phyloP scores from a whole-genome alignment of 2,797 vertebrate genomes.

The Chelon labrosus region DNA sequence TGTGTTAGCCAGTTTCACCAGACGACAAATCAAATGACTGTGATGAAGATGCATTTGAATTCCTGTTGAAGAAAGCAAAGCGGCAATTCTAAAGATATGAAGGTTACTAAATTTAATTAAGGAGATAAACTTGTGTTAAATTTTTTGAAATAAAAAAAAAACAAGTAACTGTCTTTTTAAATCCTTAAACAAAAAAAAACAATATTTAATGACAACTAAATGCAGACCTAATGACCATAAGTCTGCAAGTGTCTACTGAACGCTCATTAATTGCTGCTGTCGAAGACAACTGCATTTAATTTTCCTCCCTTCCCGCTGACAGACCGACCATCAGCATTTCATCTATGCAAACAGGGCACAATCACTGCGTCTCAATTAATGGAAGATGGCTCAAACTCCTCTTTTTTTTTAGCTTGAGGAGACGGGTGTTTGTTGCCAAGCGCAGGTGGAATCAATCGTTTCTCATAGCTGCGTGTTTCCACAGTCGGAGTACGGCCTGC shows the following conservation, averaged over 20 bases:
- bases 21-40: background rate
- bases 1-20: background rate
- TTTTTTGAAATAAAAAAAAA: too few species aligned
- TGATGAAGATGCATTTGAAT: background rate
- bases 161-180: too few species aligned
- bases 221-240: too few species aligned
- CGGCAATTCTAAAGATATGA: too few species aligned
- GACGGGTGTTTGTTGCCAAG: conserved; percentile 27
- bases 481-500: conserved; percentile 13
- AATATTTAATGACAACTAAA: too few species aligned
- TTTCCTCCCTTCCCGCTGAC: background rate
- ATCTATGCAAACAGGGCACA: conserved; percentile 4
- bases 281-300: background rate
- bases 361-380: background rate
- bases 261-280: too few species aligned
- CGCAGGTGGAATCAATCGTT: conserved; percentile 11
- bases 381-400: background rate
- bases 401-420: background rate
- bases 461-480: conserved; percentile 14
- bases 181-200: too few species aligned
- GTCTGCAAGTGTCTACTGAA: too few species aligned
- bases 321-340: background rate
- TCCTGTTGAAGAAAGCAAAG: background rate
- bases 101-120: too few species aligned
- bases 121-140: too few species aligned